Percentiles rank a stretch among this genome's conserved stretches.
These are phyloP conservation scores for Ernsta delagoae DNA, from an alignment of 2,888 invertebrate genomes.

Conservation along the genomic window DNA sequence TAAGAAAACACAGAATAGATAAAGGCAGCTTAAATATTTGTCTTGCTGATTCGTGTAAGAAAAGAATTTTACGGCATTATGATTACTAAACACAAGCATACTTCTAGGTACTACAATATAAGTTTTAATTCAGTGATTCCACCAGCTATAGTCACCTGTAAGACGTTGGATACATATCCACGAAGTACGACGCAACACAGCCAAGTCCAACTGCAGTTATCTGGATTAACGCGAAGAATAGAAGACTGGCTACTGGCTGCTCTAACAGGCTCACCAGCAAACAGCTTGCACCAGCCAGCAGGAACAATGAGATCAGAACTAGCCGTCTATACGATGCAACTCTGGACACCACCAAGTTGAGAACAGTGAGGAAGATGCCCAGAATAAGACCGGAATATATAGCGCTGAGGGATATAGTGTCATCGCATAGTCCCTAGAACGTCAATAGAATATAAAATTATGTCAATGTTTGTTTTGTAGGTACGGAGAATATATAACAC, in stretches of 20 bases:
- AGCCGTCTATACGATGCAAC: conserved; percentile 79
- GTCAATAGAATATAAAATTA: too few relatives aligned
- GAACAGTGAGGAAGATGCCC: conserved; percentile 81
- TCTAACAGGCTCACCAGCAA: conserved; percentile 75
- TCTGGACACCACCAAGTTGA: conserved; percentile 73
- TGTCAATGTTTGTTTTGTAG: too few relatives aligned
- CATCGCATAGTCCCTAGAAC: conserved; percentile 63
- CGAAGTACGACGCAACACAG: conserved; percentile 57
- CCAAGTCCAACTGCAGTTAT: conserved; percentile 54
- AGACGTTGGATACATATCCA: conserved; percentile 64
- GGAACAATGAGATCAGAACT: conserved; percentile 66
- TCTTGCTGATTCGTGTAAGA: too few relatives aligned
- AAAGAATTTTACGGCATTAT: too few relatives aligned
- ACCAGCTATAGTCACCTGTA: conserved; percentile 51
- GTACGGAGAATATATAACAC: too few relatives aligned
- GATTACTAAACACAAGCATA: too few relatives aligned
- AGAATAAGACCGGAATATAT: conserved; percentile 85
- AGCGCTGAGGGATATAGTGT: conserved; percentile 79
- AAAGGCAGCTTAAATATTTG: too few relatives aligned
- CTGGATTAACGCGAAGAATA: conserved; percentile 59
- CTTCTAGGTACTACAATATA: too few relatives aligned
- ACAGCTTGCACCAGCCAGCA: conserved; percentile 79
- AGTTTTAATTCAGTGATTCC: too few relatives aligned
- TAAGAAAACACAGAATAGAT: too few relatives aligned
- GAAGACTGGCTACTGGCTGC: conserved; percentile 54